Base-by-base conservation (phyloP, 92 coral and sea anemone species). In the Parazoanthus atlanticus region DNA sequence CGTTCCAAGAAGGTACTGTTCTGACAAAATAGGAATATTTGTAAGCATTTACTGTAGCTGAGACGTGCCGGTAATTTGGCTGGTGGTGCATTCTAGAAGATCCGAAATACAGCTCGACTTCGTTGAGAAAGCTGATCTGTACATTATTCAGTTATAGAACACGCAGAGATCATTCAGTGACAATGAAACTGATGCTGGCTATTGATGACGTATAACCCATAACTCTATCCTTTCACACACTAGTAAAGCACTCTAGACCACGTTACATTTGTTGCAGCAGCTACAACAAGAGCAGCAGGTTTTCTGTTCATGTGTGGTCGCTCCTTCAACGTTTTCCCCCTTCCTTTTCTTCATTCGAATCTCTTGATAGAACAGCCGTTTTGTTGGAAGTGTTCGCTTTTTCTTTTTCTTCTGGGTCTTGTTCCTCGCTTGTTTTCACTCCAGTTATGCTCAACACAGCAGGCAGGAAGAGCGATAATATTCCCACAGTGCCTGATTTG, bases 401-500 rank as follows among this genome's bases (percentile, higher is more conserved):
- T 23, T 31, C 46, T 41, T 61, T 82, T 25, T 11, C 58, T 7
- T 16, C 58, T 38, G 54, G 61, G 31, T 69, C 40, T 26, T 30
- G n/a, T 7, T 67, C 47, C 1, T 38, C 71, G 17, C 32, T 28
- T 19, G 13, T 4, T n/a, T 70, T 67, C 56, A 17, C 25, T 67
- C 26, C 64, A 41, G 34, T n/a, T 21, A 36, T 28, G 58, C 58
- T 64, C 86, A 77, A 75, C 19, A 31, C 74, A n/a, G 23, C 19
- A 8, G 93, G 86, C 29, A 84, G 41, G 16, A 56, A 82, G 26
- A 95, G 89, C 77, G 91, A 83, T 17, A 95, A 46, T 61, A 95
- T 71, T 38, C 94, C 95, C 17, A 95, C 98, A 6, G 98, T 93
- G 61, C 98, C 98, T 11, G 98, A 95, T 76, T 93, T 91, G 41